phyloP scores from a whole-genome alignment of 92 coral and sea anemone species.

The Parazoanthus swiftii region DNA sequence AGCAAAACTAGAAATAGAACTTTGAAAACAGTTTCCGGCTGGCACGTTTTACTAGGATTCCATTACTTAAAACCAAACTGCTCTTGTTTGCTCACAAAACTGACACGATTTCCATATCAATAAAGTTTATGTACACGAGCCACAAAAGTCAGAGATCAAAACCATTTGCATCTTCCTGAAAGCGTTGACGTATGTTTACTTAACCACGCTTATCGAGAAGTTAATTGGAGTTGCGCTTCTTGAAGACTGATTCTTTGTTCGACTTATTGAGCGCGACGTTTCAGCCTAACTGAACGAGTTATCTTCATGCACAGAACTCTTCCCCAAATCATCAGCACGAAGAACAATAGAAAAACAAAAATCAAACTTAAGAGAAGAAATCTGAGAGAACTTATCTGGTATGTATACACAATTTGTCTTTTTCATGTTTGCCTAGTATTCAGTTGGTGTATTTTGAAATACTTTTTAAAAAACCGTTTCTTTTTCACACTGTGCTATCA shows the following conservation, averaged over 20 bases:
- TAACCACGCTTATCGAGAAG: not conserved
- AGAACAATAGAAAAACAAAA: not conserved
- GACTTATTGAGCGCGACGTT: not conserved
- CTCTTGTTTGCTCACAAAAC: constrained; percentile 20
- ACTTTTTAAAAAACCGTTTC: not conserved
- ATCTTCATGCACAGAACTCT: not conserved
- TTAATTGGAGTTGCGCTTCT: constrained; percentile 2
- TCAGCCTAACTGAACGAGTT: not conserved
- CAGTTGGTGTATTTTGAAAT: not conserved
- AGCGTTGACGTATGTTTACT: constrained; percentile 12
- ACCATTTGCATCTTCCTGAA: constrained; percentile 33
- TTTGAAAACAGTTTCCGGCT: not conserved
- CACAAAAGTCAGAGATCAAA: constrained; percentile 20
- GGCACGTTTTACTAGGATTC: not conserved
- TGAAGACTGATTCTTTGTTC: not conserved
- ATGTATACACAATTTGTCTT: not conserved
- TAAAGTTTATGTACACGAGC: constrained; percentile 34
- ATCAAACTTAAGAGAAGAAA: not conserved
- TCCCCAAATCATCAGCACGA: no score
- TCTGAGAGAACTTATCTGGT: not conserved
- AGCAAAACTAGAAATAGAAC: no score
- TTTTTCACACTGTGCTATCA: not conserved
- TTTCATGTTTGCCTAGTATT: not conserved
- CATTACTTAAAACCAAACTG: not conserved
- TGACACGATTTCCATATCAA: constrained; percentile 43